phyloP scores from a whole-genome alignment of 2,797 vertebrate genomes.

The Sebastes minor region DNA sequence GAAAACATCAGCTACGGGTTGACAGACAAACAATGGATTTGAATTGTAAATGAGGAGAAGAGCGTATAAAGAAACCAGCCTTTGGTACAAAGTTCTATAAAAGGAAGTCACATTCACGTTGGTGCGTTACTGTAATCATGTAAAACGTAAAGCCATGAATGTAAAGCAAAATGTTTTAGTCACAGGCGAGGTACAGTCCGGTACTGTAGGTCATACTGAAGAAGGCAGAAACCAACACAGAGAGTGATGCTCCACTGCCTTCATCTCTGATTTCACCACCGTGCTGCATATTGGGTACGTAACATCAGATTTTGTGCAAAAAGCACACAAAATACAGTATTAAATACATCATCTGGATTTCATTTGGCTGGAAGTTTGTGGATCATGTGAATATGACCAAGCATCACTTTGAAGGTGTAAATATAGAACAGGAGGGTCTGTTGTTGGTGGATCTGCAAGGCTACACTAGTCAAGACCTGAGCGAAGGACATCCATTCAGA shows the following conservation, averaged over 20 bases:
- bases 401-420: conserved; percentile 31
- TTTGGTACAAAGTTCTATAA: conserved; percentile 79
- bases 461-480: conserved; percentile 69
- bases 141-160: conserved; percentile 37
- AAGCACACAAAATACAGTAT: conserved; percentile 32
- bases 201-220: conserved; percentile 72
- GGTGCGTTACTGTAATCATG: conserved; percentile 2
- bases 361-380: conserved; percentile 20
- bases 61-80: conserved; percentile 70
- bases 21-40: conserved; percentile 61
- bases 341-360: conserved; percentile 33
- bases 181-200: conserved; percentile 73
- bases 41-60: conserved; percentile 44
- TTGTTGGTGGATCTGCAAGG: conserved; percentile 59
- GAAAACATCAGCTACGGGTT: conserved; percentile 71
- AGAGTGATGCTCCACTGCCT: background rate
- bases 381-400: conserved; percentile 26
- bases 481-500: conserved; percentile 39
- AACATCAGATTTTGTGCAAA: conserved; percentile 31
- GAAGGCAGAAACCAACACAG: conserved; percentile 48
- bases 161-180: conserved; percentile 55
- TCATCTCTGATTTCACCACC: conserved; percentile 16
- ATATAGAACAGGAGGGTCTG: conserved; percentile 20
- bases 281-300: conserved; percentile 29
- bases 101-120: conserved; percentile 31